Evolutionary conservation across 2,113 vertebrate genomes (phyloP).

Genomic region (Sphaerodactylus townsendi): DNA sequence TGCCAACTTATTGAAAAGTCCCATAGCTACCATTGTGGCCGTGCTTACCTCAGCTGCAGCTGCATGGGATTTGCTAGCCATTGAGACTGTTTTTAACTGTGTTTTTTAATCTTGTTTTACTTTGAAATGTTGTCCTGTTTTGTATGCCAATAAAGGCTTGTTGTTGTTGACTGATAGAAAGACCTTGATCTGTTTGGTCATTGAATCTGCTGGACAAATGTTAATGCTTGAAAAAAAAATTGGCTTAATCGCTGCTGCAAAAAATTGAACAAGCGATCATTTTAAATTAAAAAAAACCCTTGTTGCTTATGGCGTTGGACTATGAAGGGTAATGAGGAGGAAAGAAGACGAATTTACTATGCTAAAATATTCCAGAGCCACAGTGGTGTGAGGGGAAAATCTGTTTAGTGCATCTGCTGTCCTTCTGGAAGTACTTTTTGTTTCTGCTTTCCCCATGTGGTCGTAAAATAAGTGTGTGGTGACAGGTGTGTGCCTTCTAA

Average conservation of each 20-base stretch:
- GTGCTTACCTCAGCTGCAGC: neutral
- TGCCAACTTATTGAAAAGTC: too few species aligned
- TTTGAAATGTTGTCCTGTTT: too few species aligned
- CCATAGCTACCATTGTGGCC: neutral
- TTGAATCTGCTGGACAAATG: neutral
- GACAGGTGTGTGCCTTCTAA: slow-evolving; percentile 42
- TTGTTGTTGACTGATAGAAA: neutral
- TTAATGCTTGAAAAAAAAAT: slow-evolving; percentile 34
- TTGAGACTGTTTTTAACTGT: too few species aligned
- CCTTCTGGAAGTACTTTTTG: slow-evolving; percentile 54
- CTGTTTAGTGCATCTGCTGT: slow-evolving; percentile 57
- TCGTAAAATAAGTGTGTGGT: slow-evolving; percentile 39
- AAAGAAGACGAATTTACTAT: slow-evolving; percentile 53
- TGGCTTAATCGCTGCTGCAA: slow-evolving; percentile 50
- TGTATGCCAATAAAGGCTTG: too few species aligned
- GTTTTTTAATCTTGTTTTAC: too few species aligned
- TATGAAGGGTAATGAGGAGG: slow-evolving; percentile 34
- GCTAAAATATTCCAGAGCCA: slow-evolving; percentile 54
- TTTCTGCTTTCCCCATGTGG: slow-evolving; percentile 53
- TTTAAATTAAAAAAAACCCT: slow-evolving; percentile 46
- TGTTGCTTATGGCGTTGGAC: slow-evolving; percentile 52
- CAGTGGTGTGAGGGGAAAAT: slow-evolving; percentile 46
- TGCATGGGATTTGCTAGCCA: neutral
- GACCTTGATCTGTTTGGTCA: neutral
- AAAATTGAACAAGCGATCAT: slow-evolving; percentile 41